A percentile compares a stretch with the other conserved stretches of the same genome.
These are phyloP conservation scores for Oxygymnocypris stewartii DNA, from an alignment of 2,113 vertebrate species.

Conservation along the genomic window DNA sequence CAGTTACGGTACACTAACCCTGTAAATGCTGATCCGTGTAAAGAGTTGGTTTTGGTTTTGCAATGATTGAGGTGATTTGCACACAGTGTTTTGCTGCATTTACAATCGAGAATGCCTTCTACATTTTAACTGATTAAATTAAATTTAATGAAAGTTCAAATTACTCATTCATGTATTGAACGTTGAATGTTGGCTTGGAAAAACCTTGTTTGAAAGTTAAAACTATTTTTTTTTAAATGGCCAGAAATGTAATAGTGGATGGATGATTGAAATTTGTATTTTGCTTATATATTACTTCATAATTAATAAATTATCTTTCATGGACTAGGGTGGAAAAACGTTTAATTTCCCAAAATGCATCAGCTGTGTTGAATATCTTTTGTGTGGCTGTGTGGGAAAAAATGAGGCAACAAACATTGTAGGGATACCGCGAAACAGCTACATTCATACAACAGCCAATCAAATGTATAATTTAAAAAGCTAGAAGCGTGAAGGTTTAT, in stretches of 20 bases:
- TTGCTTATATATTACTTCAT: background rate
- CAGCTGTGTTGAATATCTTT: background rate
- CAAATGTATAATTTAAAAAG: no score
- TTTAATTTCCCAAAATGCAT: background rate
- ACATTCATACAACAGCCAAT: background rate
- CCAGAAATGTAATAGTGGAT: background rate
- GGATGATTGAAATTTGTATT: background rate
- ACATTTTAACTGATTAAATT: background rate
- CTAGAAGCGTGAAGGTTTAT: no score
- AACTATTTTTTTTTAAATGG: background rate
- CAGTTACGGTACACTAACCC: background rate
- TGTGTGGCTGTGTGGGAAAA: background rate
- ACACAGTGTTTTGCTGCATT: background rate
- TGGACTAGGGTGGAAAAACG: background rate
- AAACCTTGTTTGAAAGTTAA: background rate
- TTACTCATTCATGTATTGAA: background rate
- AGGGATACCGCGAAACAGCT: background rate
- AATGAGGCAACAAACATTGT: background rate
- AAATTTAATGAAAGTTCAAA: background rate
- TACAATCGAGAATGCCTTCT: background rate
- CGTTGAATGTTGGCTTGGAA: background rate
- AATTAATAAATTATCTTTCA: background rate
- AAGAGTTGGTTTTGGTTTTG: conserved; percentile 10
- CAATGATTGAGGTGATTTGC: background rate
- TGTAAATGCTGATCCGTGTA: background rate